These are phyloP conservation scores for Drosophila kurseongensis DNA, from an alignment of 1,140 invertebrate genomes.

Conservation along the genomic window DNA sequence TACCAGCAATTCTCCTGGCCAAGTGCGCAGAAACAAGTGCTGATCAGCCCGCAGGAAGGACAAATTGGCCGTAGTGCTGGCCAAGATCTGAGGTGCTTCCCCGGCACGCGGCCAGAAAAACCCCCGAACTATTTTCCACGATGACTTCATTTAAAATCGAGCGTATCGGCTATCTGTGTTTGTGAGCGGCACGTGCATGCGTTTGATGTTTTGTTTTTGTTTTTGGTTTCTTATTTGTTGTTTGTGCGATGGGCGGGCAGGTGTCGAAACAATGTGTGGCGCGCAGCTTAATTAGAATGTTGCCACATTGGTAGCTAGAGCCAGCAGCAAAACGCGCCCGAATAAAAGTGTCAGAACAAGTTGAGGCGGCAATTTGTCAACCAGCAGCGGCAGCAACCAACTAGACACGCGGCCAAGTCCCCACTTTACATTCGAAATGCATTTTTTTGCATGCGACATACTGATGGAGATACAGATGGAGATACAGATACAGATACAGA, in stretches of 20 bases:
- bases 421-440: constrained; percentile 73
- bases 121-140: constrained; percentile 26
- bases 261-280: constrained; percentile 80
- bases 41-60: background rate
- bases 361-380: constrained; percentile 78
- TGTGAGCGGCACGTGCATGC: constrained; percentile 5
- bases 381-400: constrained; percentile 60
- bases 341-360: constrained; percentile 81
- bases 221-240: background rate
- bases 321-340: constrained; percentile 36
- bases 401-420: constrained; percentile 54
- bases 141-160: constrained; percentile 40
- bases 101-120: constrained; percentile 7
- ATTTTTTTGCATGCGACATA: constrained; percentile 48
- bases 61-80: background rate
- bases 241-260: constrained; percentile 42
- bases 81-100: constrained; percentile 14
- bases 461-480: constrained; percentile 13
- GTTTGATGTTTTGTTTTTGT: constrained; percentile 20
- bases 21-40: background rate
- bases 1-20: background rate
- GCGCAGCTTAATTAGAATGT: constrained; percentile 79
- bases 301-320: constrained; percentile 66
- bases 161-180: constrained; percentile 1
- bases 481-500: background rate